Base-by-base conservation (phyloP, 1,140 invertebrate genomes). In the Medauroidea extradentata region DNA sequence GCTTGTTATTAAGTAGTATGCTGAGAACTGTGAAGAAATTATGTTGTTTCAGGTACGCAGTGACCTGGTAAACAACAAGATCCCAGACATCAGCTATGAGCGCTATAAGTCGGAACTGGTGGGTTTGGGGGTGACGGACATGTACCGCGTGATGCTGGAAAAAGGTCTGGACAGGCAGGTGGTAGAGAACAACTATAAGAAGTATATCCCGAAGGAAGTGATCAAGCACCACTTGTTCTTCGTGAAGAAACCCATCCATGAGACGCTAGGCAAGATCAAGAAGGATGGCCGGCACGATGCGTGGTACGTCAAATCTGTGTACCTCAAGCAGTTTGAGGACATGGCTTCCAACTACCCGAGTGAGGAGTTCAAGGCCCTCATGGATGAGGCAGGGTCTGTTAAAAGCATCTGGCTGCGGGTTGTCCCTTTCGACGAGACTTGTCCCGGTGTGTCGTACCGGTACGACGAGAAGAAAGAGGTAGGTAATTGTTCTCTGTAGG, bases 61-160 rank as follows among this genome's bases (percentile, higher is more conserved):
- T 68, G 91, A 93, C 80, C 84, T 94, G 16, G 75, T 91, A 38
- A 79, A 88, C 43, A 89, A 87, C 66, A 85, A 85, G 68, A 86
- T 95, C 61, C 78, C 83, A 18, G 89, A 91, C 69, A 85, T 92
- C 53, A 80, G 83, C 57, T 89, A 87, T 76, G 85, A 88, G 34
- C 84, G 85, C 59, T 82, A 87, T 62, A 87, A 87, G 71, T 75
- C 83, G 48, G 85, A 91, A 75, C 75, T 91, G 0, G 75, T 93
- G 44, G 91, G 91, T 0, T 75, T 95, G 38, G 89, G 88, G 9
- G 90, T 93, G 38, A 83, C 86, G 57, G 90, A 94, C 72, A 94
- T 94, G 90, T 78, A 74, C 39, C 76, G 88, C 63, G 85, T 86
- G 13, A 87, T 89, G 73, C 67, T 88, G 16, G 90, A 93, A 69